Base-by-base conservation (phyloP, 2,888 invertebrate species). In the Callyntrura guangdongensis region DNA sequence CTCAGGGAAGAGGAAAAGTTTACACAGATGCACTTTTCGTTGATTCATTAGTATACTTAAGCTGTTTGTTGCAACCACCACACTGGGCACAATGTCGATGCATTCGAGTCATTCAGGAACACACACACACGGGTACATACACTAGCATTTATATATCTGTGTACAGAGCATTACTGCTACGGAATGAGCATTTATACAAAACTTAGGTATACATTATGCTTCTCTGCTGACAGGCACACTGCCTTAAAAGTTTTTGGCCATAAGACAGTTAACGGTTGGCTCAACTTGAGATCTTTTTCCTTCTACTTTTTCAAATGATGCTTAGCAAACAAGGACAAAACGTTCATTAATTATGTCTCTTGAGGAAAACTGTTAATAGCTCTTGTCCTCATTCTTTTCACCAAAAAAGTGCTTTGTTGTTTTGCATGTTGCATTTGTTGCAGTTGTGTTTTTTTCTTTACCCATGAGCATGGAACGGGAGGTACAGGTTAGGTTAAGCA, bases 311-410 rank as follows among this genome's bases (percentile, higher is more conserved):
- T 87, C 81, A 79, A 81, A 72, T 59, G 67, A 79, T 81, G 79
- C 67, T 82, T 47, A 53, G 88, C 61, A 82, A 88, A 88, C 88
- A 88, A 88, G 88, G 88, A 88, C 88, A 88, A 88, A 82, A 88
- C 47, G 69, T 72, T 88, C 88, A 88, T 88, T 88, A 88, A 88
- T 88, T 88, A 88, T 82, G 72, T 88, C 88, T 88, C 88, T 69
- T 82, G 87, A 81, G 88, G 81, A 88, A 88, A 88, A 82, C 88
- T 88, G 88, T 61, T 88, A 88, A 87, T 87, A 88, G 88, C 88
- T 72, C 88, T 82, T 88, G 88, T 82, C 88, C 88, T 88, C 72
- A 69, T 88, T 88, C 81, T 47, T 61, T 61, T 59, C 61, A 36
- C 36, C 9, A 61, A 27, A 81, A 81, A 77, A 59, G 59, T 36